phyloP scores from a whole-genome alignment of 2,113 vertebrate genomes.

The Chlorodrepanis virens region DNA sequence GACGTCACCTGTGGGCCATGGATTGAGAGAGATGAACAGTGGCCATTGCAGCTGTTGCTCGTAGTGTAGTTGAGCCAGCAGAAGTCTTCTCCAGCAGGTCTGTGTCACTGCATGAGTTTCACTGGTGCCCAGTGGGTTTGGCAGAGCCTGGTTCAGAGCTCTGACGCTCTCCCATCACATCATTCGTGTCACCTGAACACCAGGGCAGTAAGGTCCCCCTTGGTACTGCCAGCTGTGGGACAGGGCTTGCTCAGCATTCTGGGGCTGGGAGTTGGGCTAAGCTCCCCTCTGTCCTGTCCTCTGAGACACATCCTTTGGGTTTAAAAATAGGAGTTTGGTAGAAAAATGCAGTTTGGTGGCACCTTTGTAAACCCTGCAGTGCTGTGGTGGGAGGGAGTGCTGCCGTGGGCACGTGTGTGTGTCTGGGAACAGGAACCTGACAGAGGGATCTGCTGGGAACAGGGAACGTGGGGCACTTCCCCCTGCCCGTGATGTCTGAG shows the following conservation, averaged over 20 bases:
- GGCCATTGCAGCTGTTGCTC: not conserved
- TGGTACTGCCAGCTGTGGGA: not conserved
- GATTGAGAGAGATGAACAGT: not conserved
- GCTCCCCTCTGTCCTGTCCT: not conserved
- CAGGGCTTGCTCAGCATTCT: not conserved
- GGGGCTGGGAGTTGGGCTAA: not conserved
- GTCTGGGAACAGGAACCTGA: not conserved
- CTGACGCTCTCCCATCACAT: not conserved
- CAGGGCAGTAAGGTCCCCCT: not conserved
- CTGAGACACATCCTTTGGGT: not conserved
- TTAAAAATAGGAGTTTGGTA: not conserved
- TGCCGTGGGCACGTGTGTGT: accelerated
- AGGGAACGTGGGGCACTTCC: not conserved
- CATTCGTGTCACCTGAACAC: not conserved
- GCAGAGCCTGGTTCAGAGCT: not conserved
- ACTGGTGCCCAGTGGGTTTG: not conserved
- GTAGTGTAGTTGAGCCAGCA: not conserved
- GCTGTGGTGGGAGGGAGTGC: not conserved
- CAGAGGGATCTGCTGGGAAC: not conserved
- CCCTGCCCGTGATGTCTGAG: not conserved
- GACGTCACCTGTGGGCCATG: not conserved
- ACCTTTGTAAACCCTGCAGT: not conserved
- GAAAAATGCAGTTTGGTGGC: not conserved
- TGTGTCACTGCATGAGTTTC: not conserved
- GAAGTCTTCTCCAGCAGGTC: not conserved